Base-by-base conservation (phyloP, 2,797 vertebrate genomes). In the Hippopotamyrus pictus region DNA sequence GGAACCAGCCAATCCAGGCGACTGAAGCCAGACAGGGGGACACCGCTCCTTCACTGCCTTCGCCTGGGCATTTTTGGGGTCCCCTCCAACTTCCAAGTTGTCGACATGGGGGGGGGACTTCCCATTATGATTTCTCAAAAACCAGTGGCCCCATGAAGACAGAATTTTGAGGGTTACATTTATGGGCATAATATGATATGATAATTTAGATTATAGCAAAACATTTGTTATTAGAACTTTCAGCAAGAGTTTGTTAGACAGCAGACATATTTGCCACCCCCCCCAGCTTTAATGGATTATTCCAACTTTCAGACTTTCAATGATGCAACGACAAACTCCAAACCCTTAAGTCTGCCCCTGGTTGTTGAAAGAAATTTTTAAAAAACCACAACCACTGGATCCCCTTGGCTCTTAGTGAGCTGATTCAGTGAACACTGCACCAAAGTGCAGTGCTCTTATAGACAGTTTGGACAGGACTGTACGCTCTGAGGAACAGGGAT, bases 371-470 rank as follows among this genome's bases (percentile, higher is more conserved):
- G 57, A 25, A 33, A 33, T 69, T 33, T 14, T 50, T 50, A 8
- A 29, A 59, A 33, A 33, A 14, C 29, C 65, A 37, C 29, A 37
- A 69, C 4, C 11, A 33, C 65, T 33, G 65, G 65, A 69, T 69
- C 29, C 65, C 65, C 11, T 12, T 33, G 65, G 65, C 29, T 69
- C 12, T 37, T 33, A 33, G 65, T 69, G 19, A 33, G 46, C 59
- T 76, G 83, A 41, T 19, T 57, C 22, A 22, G 59, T 37, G 65
- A 25, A 41, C 17, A 19, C 9, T 91, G 93, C 92, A 92, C 93
- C 92, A 94, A 94, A 22, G 93, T 92, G 37, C 37, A 41, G 41
- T 5, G 41, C 41, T 41, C 41, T 41, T 41, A 41, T 41, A 41
- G 41, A 41, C 41, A 41, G 41, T 93, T 94, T 37, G 33, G 33